phyloP scores from a whole-genome alignment of 2,113 vertebrate genomes.

The Neoarius graeffei region DNA sequence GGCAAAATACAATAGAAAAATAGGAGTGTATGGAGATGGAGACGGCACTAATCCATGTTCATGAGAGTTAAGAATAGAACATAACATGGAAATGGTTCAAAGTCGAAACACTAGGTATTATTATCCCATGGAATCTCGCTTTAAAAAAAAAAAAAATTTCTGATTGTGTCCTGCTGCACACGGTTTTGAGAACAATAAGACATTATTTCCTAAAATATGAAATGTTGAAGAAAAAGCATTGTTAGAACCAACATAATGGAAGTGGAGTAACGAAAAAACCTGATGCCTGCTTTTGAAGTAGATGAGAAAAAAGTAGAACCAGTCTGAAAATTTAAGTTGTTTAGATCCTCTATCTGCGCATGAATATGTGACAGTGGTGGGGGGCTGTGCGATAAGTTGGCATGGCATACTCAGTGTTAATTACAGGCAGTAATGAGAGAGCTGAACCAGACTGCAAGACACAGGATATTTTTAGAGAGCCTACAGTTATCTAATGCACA shows the following conservation, averaged over 20 bases:
- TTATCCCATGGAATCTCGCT: not conserved
- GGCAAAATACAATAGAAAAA: conserved; percentile 23
- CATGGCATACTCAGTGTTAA: conserved; percentile 72
- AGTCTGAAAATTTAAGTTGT: conserved; percentile 42
- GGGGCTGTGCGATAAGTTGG: conserved; percentile 58
- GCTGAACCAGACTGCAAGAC: conserved; percentile 69
- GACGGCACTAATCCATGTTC: not conserved
- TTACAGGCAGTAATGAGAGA: conserved; percentile 74
- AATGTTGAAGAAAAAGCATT: not conserved
- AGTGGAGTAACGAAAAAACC: not conserved
- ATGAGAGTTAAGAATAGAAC: conserved; percentile 13
- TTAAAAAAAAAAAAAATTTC: not conserved
- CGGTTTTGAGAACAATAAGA: not conserved
- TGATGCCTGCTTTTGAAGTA: not conserved
- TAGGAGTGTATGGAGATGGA: not conserved
- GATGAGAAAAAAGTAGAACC: not conserved
- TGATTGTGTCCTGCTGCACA: not conserved
- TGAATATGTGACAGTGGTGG: conserved; percentile 62
- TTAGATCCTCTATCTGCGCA: conserved; percentile 61
- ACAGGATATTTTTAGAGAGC: conserved; percentile 71
- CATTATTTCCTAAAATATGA: not conserved
- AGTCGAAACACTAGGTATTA: not conserved
- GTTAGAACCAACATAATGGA: not conserved
- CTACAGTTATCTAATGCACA: conserved; percentile 64
- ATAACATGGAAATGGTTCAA: conserved; percentile 15